Evolutionary conservation across 2,888 invertebrate species (phyloP), one percentile per base, ranked within the genome.

Genomic region (Electrophaes corylata): DNA sequence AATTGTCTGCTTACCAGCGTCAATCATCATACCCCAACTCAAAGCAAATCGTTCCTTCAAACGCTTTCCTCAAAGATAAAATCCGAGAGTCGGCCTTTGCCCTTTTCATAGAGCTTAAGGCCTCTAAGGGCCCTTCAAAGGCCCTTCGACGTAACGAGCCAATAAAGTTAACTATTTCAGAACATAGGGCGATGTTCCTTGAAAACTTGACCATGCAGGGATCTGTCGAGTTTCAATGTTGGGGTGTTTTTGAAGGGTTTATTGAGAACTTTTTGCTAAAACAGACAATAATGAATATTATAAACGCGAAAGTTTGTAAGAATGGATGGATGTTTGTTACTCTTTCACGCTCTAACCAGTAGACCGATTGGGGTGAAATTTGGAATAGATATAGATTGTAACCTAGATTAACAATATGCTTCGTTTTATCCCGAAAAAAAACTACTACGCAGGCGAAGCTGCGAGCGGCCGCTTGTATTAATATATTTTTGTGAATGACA

Each of bases 121-220:
- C 33, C 48, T 31, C 40, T 8, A 26, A 54, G 54, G 35, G 35
- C 52, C 31, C 52, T 56, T 45, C 39, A 53, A 55, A 59, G 45
- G 56, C 60, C 45, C 61, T 59, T 37, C 56, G n/a, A 20, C 29
- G 60, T 65, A 62, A 65, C 62, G 56, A 58, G 60, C 45, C 60
- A 60, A 60, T 62, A 57, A 62, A 65, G 47, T 62, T 62, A 60
- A 65, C 65, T 62, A 54, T 58, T 49, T 56, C 43, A 19, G 37
- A 56, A 57, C 53, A 54, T 48, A 47, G 43, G 47, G 54, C 29
- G 39, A 29, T 31, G 39, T 43, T 12, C 44, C 20, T 11, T 43
- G 40, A 31, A 14, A 33, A 16, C 26, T 41, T 31, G 45, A 40
- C 46, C 40, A n/a, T n/a, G n/a, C n/a, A 20, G 33, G 4, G 11